A percentile compares a stretch with the other conserved stretches of the same genome.
phyloP scores from a whole-genome alignment of 2,888 invertebrate species.

The Drosophila rellima region DNA sequence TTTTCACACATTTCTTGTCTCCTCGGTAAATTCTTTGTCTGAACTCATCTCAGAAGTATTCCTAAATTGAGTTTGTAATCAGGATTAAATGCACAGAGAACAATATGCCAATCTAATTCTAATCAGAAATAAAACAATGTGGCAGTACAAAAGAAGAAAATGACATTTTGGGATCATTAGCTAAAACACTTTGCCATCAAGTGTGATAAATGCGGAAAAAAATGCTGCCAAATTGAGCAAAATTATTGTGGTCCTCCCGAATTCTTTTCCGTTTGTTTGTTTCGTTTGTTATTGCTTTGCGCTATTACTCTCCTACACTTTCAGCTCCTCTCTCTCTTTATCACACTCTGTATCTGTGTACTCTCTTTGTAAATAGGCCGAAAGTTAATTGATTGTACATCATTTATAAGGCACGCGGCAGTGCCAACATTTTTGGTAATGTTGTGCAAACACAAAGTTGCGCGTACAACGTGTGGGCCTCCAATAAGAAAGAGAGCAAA shows the following conservation, averaged over 20 bases:
- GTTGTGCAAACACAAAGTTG: conserved; percentile 67
- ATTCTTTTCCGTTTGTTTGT: conserved; percentile 22
- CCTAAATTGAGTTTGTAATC: no score
- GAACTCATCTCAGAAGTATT: no score
- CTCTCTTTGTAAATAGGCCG: conserved; percentile 71
- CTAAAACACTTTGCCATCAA: conserved; percentile 67
- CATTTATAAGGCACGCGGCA: conserved; percentile 75
- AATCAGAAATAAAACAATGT: conserved; percentile 24
- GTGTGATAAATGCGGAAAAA: conserved; percentile 74
- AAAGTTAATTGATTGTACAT: conserved; percentile 78
- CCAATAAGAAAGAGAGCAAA: conserved; percentile 3
- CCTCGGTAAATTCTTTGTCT: no score
- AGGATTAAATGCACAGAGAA: conserved; percentile 1
- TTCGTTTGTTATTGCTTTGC: conserved; percentile 56
- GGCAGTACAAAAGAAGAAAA: background rate
- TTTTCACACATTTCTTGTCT: no score
- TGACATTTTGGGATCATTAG: conserved; percentile 59
- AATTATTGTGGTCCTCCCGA: conserved; percentile 47
- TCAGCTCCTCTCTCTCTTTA: background rate
- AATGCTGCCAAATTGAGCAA: conserved; percentile 64
- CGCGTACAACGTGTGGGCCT: conserved; percentile 50
- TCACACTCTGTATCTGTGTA: conserved; percentile 20
- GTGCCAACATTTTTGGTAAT: conserved; percentile 50
- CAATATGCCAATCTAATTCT: background rate
- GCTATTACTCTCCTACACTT: conserved; percentile 21